Evolutionary conservation across 2,888 invertebrate genomes (phyloP).

Genomic region (Antheraea assamensis): DNA sequence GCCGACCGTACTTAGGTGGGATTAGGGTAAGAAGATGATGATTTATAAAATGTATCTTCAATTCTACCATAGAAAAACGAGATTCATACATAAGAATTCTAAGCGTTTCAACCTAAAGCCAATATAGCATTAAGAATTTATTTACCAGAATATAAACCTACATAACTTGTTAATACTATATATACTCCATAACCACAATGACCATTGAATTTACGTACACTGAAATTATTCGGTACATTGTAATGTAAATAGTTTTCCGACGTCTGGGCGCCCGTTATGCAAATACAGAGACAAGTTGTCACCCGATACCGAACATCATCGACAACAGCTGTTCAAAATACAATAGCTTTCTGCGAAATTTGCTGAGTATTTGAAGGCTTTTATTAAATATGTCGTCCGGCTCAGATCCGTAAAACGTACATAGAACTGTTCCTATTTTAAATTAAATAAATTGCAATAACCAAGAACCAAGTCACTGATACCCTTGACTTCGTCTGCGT

Average conservation of each 20-base stretch:
- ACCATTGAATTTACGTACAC: background rate
- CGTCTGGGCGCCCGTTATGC: constrained; percentile 38
- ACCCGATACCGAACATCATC: constrained; percentile 28
- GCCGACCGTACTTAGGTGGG: too few species aligned
- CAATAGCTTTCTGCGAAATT: constrained; percentile 16
- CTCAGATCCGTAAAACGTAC: background rate
- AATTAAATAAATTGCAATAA: too few species aligned
- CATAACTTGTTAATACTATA: background rate
- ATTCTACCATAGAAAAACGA: too few species aligned
- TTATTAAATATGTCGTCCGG: constrained; percentile 16
- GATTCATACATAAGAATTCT: background rate
- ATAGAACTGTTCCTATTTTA: too few species aligned
- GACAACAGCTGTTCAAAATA: constrained; percentile 31
- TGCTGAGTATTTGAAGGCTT: constrained; percentile 16
- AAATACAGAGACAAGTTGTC: constrained; percentile 47
- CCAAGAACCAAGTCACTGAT: too few species aligned
- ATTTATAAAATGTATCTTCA: too few species aligned
- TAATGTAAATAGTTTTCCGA: constrained; percentile 21
- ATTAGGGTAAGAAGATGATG: too few species aligned
- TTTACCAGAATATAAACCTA: background rate
- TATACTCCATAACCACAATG: background rate
- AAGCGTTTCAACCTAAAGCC: background rate
- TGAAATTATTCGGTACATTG: constrained; percentile 20
- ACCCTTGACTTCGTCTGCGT: too few species aligned
- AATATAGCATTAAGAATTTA: background rate